Base-by-base conservation (phyloP, 1,140 invertebrate species). In the Drosophila nebulosa region DNA sequence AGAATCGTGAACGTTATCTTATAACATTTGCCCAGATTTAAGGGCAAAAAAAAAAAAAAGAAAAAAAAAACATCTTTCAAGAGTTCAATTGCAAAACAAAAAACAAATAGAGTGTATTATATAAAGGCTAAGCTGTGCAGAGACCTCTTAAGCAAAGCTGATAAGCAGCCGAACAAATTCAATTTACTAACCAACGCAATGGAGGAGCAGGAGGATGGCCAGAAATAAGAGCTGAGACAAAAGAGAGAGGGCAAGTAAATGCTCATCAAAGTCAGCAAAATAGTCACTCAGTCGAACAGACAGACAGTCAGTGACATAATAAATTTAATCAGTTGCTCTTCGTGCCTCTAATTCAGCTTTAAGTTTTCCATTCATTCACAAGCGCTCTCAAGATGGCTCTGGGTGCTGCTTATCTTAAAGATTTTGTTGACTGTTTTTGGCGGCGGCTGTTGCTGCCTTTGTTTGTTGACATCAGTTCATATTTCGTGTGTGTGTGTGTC, bases 91-190 rank as follows among this genome's bases (percentile, higher is more conserved):
- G 62, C 62, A 30, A 64, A 58, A 69, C 42, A 64, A 32, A 64
- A 64, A 46, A 21, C 18, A 46, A 46, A 46, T 46, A 46, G 39
- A 46, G 39, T 46, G 39, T 21, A 42, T 16, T 21, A 18, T 46
- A 21, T 9, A 46, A 21, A 52, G 61, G 35, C 32, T 58, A 36
- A 35, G n/a, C 32, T 22, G 21, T 24, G 39, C 3, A 46, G 39
- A 46, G 46, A 56, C 32, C 10, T 18, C 32, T 27, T 27, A 30
- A 56, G 62, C 63, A 57, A 39, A 65, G 26, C 63, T 53, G 56
- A 70, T 63, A 70, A 65, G 68, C 68, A 65, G 51, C 35, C 39
- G 21, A 66, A 24, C 51, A 36, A 74, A 74, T 66, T 66, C 62
- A 72, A 74, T 74, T 66, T 74, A 30, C 30, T 46, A 30, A 22